phyloP scores from a whole-genome alignment of 2,113 vertebrate genomes.

The Scopus umbretta region DNA sequence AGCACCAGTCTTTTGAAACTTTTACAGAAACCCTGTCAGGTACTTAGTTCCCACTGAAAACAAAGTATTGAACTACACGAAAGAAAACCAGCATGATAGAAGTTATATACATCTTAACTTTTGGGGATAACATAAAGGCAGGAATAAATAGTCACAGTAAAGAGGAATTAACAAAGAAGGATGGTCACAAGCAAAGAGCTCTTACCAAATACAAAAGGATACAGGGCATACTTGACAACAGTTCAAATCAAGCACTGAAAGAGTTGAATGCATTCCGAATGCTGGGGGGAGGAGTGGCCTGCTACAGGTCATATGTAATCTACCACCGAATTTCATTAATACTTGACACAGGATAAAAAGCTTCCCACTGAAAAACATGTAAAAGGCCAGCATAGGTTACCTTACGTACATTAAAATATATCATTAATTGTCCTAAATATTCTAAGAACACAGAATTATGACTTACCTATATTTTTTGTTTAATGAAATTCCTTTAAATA shows the following conservation, averaged over 20 bases:
- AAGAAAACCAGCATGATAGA: not conserved
- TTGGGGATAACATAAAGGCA: not conserved
- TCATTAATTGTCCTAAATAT: not conserved
- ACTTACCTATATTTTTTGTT: not conserved
- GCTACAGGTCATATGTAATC: not conserved
- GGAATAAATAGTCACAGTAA: conserved; percentile 9
- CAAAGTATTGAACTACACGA: not conserved
- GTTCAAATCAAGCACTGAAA: not conserved
- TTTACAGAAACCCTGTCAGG: not conserved
- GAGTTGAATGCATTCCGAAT: not conserved
- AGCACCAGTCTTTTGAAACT: not conserved
- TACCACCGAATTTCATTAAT: not conserved
- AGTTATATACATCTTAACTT: not conserved
- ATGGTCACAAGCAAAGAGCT: not conserved
- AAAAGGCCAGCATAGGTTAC: not conserved
- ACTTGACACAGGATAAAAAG: not conserved
- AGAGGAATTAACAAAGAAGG: not conserved
- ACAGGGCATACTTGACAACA: not conserved
- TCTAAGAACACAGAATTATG: not conserved
- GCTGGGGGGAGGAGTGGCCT: not conserved
- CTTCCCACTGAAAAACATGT: not conserved
- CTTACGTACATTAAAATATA: not conserved
- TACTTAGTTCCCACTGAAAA: not conserved
- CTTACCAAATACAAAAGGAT: not conserved
- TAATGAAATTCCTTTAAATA: not conserved